Base-by-base conservation (phyloP, 2,888 invertebrate species). In the Drosophila nr. perissopoda region DNA sequence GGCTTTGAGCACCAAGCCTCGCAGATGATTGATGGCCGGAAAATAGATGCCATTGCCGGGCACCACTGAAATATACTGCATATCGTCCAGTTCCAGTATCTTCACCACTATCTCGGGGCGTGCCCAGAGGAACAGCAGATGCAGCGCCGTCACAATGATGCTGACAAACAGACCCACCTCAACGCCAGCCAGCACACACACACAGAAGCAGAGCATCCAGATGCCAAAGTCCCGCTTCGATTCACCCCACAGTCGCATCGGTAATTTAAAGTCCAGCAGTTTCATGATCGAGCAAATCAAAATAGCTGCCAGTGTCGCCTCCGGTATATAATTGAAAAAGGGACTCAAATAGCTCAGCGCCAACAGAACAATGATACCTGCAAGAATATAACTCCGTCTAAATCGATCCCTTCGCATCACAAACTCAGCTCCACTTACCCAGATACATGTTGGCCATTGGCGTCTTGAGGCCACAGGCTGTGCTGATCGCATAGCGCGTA, bases 281-380 rank as follows among this genome's bases (percentile, higher is more conserved):
- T 83, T 89, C 49, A 98, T 97, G 31, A 93, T 91, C 33, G 99
- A 98, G 83, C 96, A 96, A 84, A 98, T 98, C 83, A 99, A 95
- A 63, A 99, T 97, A 7, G 98, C 96, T 0, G 98, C 96, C 57
- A 99, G 94, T 1, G 97, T 96, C 0, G 98, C 95, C 91, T 96
- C 96, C 1, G 98, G 97, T 76, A 98, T 97, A 92, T 95, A 97
- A 93, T 96, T 96, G 93, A 98, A 98, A 91, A 97, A 96, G 1
- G 97, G 96, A n/a, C 98, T 98, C 62, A 99, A 94, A 91, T 97
- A 97, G 81, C 96, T 95, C 54, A 98, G 93, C 0, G 98, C 97
- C 85, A 98, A 91, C 56, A 99, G 93, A 4, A 98, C 96, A 87
- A 98, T 95, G 29, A 95, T 93, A 8, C 97, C 98, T 96, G 93